phyloP scores from a whole-genome alignment of 2,113 vertebrate genomes.

The Oreotrochilus melanogaster region DNA sequence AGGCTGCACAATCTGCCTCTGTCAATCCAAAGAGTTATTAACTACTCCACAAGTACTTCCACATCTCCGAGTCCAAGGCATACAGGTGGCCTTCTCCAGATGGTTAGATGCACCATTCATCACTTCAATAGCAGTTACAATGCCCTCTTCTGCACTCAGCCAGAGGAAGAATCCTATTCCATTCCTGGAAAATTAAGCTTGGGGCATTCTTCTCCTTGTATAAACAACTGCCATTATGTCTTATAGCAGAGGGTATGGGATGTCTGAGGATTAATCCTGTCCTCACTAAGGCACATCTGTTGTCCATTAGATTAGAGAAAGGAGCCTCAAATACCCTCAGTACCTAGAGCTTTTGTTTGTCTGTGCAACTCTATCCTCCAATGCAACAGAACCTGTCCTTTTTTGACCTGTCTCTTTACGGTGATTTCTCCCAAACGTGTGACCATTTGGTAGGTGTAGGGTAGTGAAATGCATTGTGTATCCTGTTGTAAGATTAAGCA shows the following conservation, averaged over 20 bases:
- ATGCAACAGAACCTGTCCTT: background rate
- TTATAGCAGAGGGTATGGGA: background rate
- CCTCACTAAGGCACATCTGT: slow-evolving; percentile 32
- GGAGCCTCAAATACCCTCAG: background rate
- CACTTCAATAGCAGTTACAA: slow-evolving; percentile 44
- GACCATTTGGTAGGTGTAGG: background rate
- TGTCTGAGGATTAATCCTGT: slow-evolving; percentile 8
- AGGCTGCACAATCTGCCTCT: slow-evolving; percentile 15
- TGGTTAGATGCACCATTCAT: slow-evolving; percentile 45
- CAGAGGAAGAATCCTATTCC: background rate
- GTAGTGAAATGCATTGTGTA: background rate
- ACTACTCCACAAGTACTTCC: background rate
- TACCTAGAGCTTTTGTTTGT: background rate
- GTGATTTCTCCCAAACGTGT: background rate
- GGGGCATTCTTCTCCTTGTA: background rate
- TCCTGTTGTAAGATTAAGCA: background rate
- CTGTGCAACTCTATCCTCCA: background rate
- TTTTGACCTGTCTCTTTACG: background rate
- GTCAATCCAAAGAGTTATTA: background rate
- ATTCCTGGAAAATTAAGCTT: slow-evolving; percentile 22
- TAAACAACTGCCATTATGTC: slow-evolving; percentile 13
- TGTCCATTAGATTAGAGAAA: slow-evolving; percentile 18
- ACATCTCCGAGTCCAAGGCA: background rate
- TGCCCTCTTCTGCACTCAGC: slow-evolving; percentile 10
- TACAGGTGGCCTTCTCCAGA: slow-evolving; percentile 58